These are phyloP conservation scores for Pelosia muscerda DNA, from an alignment of 2,888 invertebrate genomes.

Conservation along the genomic window DNA sequence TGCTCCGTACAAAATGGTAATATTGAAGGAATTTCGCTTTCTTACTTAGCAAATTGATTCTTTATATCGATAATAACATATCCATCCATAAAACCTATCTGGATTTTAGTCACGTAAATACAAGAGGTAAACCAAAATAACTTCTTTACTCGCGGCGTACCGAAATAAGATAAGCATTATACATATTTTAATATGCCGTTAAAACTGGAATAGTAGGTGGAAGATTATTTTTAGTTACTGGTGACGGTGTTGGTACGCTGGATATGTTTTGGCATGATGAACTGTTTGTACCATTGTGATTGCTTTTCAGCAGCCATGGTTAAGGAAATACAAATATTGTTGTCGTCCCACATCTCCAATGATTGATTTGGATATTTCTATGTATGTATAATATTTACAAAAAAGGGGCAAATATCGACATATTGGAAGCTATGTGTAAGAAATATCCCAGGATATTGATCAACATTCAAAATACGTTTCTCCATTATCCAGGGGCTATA, in stretches of 20 bases:
- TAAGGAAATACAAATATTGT: no score
- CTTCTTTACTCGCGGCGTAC: conserved; percentile 26
- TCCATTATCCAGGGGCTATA: no score
- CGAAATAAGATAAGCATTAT: conserved; percentile 33
- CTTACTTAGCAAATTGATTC: neutral
- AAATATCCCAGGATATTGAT: no score
- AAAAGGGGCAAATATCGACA: neutral
- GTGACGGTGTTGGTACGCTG: neutral
- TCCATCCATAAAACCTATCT: conserved; percentile 23
- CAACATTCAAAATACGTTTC: no score
- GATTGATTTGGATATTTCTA: neutral
- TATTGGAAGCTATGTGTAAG: no score
- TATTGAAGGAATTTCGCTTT: neutral
- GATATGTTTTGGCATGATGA: neutral
- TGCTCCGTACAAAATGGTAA: no score
- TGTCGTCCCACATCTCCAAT: no score
- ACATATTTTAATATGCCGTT: conserved; percentile 39
- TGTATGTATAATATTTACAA: neutral
- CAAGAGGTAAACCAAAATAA: conserved; percentile 39
- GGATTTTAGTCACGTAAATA: conserved; percentile 24
- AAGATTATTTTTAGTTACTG: conserved; percentile 6
- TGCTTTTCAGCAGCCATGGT: neutral
- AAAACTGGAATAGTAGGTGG: conserved; percentile 22
- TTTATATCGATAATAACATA: conserved; percentile 15
- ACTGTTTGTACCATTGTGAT: no score